Percentiles rank a stretch among this genome's conserved stretches.
These are phyloP conservation scores for Melanargia galathea DNA, from an alignment of 2,888 invertebrate genomes.

Conservation along the genomic window DNA sequence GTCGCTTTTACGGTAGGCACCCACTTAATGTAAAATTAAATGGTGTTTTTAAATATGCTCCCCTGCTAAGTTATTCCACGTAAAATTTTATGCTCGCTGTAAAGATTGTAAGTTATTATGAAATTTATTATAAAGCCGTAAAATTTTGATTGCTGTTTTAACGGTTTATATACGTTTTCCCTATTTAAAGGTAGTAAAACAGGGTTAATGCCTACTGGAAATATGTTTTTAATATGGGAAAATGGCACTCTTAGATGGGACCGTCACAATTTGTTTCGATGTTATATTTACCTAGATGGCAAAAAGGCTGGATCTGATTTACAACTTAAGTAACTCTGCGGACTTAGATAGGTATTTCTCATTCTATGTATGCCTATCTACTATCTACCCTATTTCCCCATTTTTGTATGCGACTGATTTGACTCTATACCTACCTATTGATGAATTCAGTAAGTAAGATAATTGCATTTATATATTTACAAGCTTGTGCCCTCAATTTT, in stretches of 20 bases:
- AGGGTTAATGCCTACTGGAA: slow-evolving; percentile 23
- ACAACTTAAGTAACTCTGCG: too few relatives aligned
- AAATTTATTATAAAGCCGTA: slow-evolving; percentile 36
- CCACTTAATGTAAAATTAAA: slow-evolving; percentile 14
- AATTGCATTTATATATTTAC: too few relatives aligned
- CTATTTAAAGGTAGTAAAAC: slow-evolving; percentile 31
- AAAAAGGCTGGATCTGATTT: too few relatives aligned
- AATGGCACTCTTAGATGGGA: neutral
- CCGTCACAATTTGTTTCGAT: neutral
- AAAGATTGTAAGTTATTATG: slow-evolving; percentile 37
- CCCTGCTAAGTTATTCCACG: slow-evolving; percentile 29
- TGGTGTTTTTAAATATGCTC: slow-evolving; percentile 29
- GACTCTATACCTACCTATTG: too few relatives aligned
- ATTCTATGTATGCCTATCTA: too few relatives aligned
- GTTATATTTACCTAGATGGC: neutral
- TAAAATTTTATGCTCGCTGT: slow-evolving; percentile 29
- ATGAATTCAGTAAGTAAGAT: too few relatives aligned
- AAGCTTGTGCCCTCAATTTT: too few relatives aligned
- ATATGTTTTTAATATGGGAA: slow-evolving; percentile 19
- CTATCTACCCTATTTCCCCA: too few relatives aligned
- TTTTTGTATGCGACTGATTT: too few relatives aligned
- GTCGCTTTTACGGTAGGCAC: neutral
- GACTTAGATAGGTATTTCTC: too few relatives aligned
- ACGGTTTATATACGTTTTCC: slow-evolving; percentile 16
- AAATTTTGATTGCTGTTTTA: slow-evolving; percentile 34